Conservation (phyloP, 1,140 invertebrate genomes). For the Polypedilum pembai region DNA sequence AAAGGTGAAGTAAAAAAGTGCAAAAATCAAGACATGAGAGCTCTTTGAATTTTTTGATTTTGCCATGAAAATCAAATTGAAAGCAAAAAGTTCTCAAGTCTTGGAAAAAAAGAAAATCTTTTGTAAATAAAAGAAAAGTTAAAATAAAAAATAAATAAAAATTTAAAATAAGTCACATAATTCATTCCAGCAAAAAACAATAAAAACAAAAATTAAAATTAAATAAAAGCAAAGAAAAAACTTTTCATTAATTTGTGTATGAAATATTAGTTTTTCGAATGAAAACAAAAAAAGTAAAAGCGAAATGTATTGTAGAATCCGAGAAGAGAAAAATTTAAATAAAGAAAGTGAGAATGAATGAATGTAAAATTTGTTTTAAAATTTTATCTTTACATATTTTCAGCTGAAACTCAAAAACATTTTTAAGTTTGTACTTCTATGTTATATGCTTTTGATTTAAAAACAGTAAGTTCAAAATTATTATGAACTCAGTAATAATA, state of each 20-base stretch:
- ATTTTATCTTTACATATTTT: too few species aligned
- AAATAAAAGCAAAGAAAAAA: not conserved
- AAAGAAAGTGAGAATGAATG: not conserved
- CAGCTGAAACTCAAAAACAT: too few species aligned
- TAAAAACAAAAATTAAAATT: not conserved
- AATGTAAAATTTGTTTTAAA: not conserved
- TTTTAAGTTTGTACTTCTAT: too few species aligned
- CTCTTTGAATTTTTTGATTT: too few species aligned
- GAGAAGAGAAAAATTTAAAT: not conserved
- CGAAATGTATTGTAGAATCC: not conserved
- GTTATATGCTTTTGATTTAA: too few species aligned
- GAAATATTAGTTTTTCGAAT: not conserved
- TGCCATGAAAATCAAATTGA: not conserved
- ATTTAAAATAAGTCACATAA: slow-evolving; percentile 26
- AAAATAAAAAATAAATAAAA: not conserved
- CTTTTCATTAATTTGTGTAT: not conserved
- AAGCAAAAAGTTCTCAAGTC: not conserved
- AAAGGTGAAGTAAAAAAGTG: not conserved
- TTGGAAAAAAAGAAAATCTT: not conserved
- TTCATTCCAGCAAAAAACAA: slow-evolving; percentile 22
- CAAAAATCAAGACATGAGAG: not conserved
- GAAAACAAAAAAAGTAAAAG: not conserved
- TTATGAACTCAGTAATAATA: too few species aligned
- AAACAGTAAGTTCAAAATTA: too few species aligned
- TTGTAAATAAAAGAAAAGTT: not conserved